Evolutionary conservation across 2,888 invertebrate species (phyloP), one percentile per base, ranked within the genome.

Genomic region (Bellardia pandia): DNA sequence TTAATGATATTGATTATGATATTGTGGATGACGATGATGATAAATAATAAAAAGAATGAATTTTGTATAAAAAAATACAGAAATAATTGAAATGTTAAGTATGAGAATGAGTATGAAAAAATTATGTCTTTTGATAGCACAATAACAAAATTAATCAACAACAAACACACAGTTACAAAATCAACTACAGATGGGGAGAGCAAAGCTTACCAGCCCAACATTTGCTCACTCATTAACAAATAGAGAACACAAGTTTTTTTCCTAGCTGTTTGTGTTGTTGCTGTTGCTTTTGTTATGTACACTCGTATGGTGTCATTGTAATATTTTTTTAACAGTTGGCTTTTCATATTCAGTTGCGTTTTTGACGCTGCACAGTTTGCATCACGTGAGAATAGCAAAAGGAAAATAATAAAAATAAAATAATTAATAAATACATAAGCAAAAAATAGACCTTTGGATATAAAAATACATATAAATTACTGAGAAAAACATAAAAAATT

Each of bases 331-430:
- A 56, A 82, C 82, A 77, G 77, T 68, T 85, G 85, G 74, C 48
- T 87, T 85, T 87, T 86, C 80, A 74, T 86, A 86, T 86, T 87
- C 85, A 87, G 87, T 87, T 87, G 87, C 87, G 87, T 87, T 87
- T 87, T 87, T 87, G 87, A 87, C 87, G 87, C 87, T 87, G 87
- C 87, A 87, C 81, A 87, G 87, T 82, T 87, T 87, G 85, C 85
- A 87, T 87, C 87, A 87, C 87, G 87, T 87, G 87, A 87, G 87
- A 82, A 81, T 87, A 74, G 62, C 4, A 37, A 77, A 75, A 86
- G 37, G n/a, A 40, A 30, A 30, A 53, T 58, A 40, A 16, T 51
- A 16, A n/a, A 33, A 37, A 64, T 7, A 23, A 23, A 37, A 64
- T 37, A 60, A 30, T 58, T 42, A 51, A 33, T 58, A 23, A 72